A percentile compares a stretch with the other conserved stretches of the same genome.
Evolutionary conservation across 2,888 invertebrate species (phyloP).

Genomic region (Torymus tubicola): DNA sequence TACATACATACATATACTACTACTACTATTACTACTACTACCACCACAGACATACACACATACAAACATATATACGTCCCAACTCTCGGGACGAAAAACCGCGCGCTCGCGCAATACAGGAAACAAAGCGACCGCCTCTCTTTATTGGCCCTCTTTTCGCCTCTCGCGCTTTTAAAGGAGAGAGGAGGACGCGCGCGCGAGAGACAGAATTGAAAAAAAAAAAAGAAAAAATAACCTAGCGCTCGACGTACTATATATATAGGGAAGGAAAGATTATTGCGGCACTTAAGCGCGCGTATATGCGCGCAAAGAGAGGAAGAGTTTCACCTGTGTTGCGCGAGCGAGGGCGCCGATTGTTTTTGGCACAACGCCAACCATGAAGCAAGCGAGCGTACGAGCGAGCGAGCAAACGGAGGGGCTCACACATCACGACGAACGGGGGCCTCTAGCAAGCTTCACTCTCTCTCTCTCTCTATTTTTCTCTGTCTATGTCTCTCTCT

Average conservation of each 20-base stretch:
- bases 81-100: not conserved
- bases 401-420: too few relatives aligned
- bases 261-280: constrained; percentile 39
- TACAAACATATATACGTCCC: too few relatives aligned
- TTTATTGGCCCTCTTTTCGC: constrained; percentile 25
- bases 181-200: not conserved
- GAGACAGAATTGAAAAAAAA: constrained; percentile 20
- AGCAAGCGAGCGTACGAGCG: too few relatives aligned
- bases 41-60: not conserved
- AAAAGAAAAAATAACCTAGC: not conserved
- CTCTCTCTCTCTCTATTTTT: too few relatives aligned
- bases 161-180: not conserved
- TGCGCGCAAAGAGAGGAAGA: not conserved
- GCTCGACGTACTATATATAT: not conserved
- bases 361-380: constrained; percentile 47
- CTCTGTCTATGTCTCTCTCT: too few relatives aligned
- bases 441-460: too few relatives aligned
- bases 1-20: not conserved
- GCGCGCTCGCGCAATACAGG: constrained; percentile 23
- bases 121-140: constrained; percentile 24
- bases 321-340: constrained; percentile 28
- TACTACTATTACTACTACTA: too few relatives aligned
- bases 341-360: constrained; percentile 46
- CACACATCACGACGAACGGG: too few relatives aligned
- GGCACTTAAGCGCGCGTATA: constrained; percentile 26